phyloP scores from a whole-genome alignment of 2,797 vertebrate genomes.

The Tympanoctomys barrerae region DNA sequence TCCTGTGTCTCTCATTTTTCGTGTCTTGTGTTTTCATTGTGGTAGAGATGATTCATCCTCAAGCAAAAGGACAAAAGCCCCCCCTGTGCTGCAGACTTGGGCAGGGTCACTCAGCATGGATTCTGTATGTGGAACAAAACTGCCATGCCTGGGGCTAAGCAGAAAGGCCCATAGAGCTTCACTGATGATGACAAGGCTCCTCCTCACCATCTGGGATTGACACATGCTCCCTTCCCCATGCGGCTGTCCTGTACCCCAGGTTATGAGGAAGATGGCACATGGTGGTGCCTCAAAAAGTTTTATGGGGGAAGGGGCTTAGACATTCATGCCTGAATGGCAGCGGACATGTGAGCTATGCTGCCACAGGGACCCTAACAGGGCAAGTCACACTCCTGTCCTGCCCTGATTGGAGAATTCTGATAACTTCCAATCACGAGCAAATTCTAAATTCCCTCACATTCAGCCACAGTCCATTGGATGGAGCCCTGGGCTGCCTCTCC shows the following conservation, averaged over 20 bases:
- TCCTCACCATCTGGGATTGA: rapidly evolving
- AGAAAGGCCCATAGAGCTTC: background rate
- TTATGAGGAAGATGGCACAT: background rate
- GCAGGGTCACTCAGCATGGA: constrained; percentile 30
- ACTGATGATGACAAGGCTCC: background rate
- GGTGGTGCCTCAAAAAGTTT: background rate
- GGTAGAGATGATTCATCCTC: background rate
- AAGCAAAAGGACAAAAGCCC: constrained; percentile 60
- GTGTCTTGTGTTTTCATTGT: background rate
- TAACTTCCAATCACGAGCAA: background rate
- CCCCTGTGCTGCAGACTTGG: background rate
- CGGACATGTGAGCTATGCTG: background rate
- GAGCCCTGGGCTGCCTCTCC: background rate
- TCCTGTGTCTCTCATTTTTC: background rate
- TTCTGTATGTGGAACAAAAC: background rate
- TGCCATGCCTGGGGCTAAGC: background rate
- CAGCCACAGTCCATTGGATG: background rate
- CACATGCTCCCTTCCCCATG: rapidly evolving
- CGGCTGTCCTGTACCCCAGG: rapidly evolving
- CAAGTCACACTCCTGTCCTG: background rate
- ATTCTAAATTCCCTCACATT: background rate
- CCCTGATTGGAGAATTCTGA: background rate
- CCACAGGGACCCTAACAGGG: background rate
- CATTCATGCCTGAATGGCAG: background rate
- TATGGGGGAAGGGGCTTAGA: too few species aligned